These are phyloP conservation scores for Acanthosepion pharaonis DNA, from an alignment of 2,888 invertebrate species.

Conservation along the genomic window DNA sequence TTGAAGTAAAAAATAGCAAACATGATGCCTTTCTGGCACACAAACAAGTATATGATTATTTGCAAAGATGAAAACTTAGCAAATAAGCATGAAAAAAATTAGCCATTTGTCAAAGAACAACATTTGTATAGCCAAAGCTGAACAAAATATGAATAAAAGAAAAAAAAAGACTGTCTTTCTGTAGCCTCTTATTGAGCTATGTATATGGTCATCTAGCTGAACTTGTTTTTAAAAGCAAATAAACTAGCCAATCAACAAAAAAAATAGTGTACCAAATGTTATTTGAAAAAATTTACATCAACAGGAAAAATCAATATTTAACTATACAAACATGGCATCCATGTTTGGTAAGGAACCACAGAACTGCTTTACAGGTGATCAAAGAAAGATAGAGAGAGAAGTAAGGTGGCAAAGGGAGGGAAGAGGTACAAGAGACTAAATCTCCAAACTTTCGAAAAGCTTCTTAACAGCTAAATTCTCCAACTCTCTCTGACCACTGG, in stretches of 20 bases:
- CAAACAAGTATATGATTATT: too few relatives aligned
- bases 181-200: too few relatives aligned
- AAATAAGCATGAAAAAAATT: too few relatives aligned
- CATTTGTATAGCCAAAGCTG: too few relatives aligned
- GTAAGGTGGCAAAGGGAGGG: neutral
- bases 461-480: neutral
- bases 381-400: neutral
- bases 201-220: too few relatives aligned
- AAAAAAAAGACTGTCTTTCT: too few relatives aligned
- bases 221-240: too few relatives aligned
- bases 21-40: too few relatives aligned
- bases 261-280: neutral
- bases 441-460: neutral
- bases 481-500: neutral
- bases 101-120: too few relatives aligned
- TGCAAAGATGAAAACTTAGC: too few relatives aligned
- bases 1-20: too few relatives aligned
- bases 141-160: too few relatives aligned
- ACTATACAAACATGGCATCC: neutral
- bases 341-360: neutral
- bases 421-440: neutral
- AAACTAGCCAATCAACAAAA: neutral
- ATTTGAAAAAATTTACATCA: neutral
- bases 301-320: neutral
- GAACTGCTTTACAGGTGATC: neutral